Evolutionary conservation across 2,797 vertebrate species (phyloP), one percentile per base, ranked within the genome.

Genomic region (Cryptoblepharus egeriae): DNA sequence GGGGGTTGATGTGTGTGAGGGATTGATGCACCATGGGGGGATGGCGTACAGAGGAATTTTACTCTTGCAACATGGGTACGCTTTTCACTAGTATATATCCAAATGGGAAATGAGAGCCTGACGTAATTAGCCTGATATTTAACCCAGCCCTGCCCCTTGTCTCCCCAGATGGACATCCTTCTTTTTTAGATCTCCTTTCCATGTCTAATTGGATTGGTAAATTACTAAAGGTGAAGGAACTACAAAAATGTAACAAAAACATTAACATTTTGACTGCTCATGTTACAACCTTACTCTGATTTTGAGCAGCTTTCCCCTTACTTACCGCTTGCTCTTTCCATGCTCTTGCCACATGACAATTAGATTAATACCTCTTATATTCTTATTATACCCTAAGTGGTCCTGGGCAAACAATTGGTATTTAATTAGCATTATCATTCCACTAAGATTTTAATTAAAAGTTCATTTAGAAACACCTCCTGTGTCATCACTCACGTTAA

Each of bases 401-500:
- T 92, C 84, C 92, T 93, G 90, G 57, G 77, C 88, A 94, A 94
- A 94, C 92, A 95, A 94, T 93, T 91, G 84, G 85, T 94, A 94
- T 93, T 95, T 94, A 95, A 94, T 95, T 94, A 92, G 87, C 72
- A 0, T 94, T 93, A 94, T 94, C 92, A 93, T 87, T 89, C 91
- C 88, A 91, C 92, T 94, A 94, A 89, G 90, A n/a, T 93, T 94
- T 95, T 94, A 94, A 95, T 94, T 93, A 94, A 89, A 92, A 93
- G 72, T 91, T 94, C 84, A 94, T 93, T 94, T 93, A 88, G 93
- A 77, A 94, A 86, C 78, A 92, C 86, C 85, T 92, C 89, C 15
- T 92, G 88, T 63, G 91, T 91, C 94, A 93, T 91, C 90, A 60
- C 85, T 95, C 91, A 88, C 57, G 80, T 88, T 90, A 73, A 87